Evolutionary conservation across 2,113 vertebrate genomes (phyloP).

Genomic region (Chionodraco myersi): DNA sequence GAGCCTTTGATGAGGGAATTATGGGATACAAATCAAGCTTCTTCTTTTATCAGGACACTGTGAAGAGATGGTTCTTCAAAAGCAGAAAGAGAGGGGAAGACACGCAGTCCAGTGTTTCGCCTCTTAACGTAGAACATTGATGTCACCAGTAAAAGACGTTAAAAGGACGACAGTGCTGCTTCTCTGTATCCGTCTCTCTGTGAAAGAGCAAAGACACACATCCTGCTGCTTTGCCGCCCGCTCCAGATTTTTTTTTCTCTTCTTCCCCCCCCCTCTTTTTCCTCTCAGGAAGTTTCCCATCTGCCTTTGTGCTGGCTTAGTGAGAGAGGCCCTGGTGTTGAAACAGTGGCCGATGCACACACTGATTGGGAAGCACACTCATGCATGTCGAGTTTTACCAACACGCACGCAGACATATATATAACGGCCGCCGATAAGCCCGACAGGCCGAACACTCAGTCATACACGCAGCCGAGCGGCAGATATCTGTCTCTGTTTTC

Average conservation of each 20-base stretch:
- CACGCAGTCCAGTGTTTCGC: not conserved
- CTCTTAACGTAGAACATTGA: no score
- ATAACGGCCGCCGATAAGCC: conserved; percentile 49
- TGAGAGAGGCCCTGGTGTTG: conserved; percentile 79
- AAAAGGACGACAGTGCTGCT: no score
- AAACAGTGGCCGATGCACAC: conserved; percentile 78
- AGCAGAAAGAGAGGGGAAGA: conserved; percentile 40
- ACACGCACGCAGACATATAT: conserved; percentile 50
- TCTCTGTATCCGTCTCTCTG: conserved; percentile 70
- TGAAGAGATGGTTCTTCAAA: conserved; percentile 70
- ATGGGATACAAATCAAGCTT: conserved; percentile 61
- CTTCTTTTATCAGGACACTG: conserved; percentile 71
- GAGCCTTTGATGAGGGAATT: conserved; percentile 73
- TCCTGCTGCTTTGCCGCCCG: conserved; percentile 78
- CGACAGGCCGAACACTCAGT: conserved; percentile 27
- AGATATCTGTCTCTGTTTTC: conserved; percentile 53
- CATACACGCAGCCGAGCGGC: conserved; percentile 34
- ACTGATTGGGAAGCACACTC: conserved; percentile 75
- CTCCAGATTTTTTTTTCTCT: conserved; percentile 55
- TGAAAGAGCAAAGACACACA: conserved; percentile 77
- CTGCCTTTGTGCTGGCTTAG: conserved; percentile 80
- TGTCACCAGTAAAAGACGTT: no score
- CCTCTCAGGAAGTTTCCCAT: conserved; percentile 85
- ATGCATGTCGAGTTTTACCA: conserved; percentile 61
- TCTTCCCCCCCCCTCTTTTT: conserved; percentile 63